Percentiles rank a stretch among this genome's conserved stretches.
Conservation (phyloP, 2,113 vertebrate species). For the Malurus elegans region DNA sequence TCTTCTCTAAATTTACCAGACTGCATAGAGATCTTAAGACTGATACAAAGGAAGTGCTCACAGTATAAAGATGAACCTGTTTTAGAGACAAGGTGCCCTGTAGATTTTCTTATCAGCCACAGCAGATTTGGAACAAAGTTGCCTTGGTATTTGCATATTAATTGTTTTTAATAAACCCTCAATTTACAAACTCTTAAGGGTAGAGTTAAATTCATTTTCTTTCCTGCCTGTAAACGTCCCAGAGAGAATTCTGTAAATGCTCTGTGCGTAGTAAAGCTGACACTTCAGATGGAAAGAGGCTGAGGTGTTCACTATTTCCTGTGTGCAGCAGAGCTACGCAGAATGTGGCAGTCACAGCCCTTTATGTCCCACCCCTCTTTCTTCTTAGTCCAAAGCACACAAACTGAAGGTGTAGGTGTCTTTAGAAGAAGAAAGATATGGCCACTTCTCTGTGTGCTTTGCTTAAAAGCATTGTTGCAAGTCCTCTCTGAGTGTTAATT, state of each 20-base stretch:
- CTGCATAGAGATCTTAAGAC: background rate
- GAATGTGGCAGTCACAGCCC: background rate
- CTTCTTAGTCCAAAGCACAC: background rate
- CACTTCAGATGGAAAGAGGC: background rate
- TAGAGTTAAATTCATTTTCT: background rate
- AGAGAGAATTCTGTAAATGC: background rate
- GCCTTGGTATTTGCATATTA: background rate
- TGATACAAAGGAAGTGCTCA: background rate
- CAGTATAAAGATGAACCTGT: background rate
- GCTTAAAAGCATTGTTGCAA: background rate
- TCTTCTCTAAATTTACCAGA: background rate
- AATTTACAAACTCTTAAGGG: background rate
- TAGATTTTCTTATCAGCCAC: background rate
- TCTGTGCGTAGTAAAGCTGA: background rate
- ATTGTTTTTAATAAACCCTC: constrained; percentile 5
- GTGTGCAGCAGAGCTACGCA: fast-evolving
- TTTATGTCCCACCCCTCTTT: background rate
- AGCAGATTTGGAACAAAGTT: background rate
- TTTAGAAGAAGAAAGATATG: background rate
- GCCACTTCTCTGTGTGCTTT: background rate
- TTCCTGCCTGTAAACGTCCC: background rate
- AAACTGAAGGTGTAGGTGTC: background rate
- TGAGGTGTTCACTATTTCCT: background rate
- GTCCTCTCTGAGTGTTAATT: background rate
- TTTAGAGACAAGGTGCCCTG: background rate